Evolutionary conservation across 2,797 vertebrate species (phyloP), one percentile per base, ranked within the genome.

Genomic region (Lerista edwardsae): DNA sequence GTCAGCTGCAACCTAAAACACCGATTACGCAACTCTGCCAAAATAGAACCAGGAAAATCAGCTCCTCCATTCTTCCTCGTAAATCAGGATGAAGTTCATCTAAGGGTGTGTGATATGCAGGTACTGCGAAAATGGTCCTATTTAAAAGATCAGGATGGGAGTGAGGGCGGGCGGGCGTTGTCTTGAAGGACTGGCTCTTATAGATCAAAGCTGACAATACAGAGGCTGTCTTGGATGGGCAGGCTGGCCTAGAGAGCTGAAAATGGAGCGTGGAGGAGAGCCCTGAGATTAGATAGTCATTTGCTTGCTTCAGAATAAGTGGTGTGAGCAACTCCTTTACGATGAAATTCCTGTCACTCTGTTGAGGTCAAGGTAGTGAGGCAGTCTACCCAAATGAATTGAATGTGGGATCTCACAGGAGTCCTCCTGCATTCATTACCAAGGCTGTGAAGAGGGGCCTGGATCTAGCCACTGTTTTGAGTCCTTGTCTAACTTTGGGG

Each of bases 391-490:
- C 84, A 10, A 17, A 0, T 21, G 11, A 84, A 21, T 75, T 67
- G 89, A 89, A 90, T 81, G 0, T n/a, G 73, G 86, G 87, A 92
- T 17, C 89, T 21, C n/a, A 69, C 59, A 62, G n/a, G 75, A 72
- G 55, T 27, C 57, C 29, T 68, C 14, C 41, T 78, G 34, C 67
- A 59, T 59, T 69, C 10, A 3, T 72, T 44, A 29, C 65, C 65
- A 31, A 39, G 31, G 47, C 51, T 69, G 51, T 29, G 41, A 34
- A 61, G 62, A 44, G 9, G 12, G 17, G 34, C 34, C 7, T 68
- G 8, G 21, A 41, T 77, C 51, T 65, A 8, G 27, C 51, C 62
- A 17, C 27, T 23, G 4, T 64, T 36, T 31, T 11, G 36, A 6
- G 23, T 75, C n/a, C 44, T 51, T 75, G 31, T 36, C 4, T 25